These are phyloP conservation scores for Machaerirhynchus nigripectus DNA, from an alignment of 2,113 vertebrate genomes.

Conservation along the genomic window DNA sequence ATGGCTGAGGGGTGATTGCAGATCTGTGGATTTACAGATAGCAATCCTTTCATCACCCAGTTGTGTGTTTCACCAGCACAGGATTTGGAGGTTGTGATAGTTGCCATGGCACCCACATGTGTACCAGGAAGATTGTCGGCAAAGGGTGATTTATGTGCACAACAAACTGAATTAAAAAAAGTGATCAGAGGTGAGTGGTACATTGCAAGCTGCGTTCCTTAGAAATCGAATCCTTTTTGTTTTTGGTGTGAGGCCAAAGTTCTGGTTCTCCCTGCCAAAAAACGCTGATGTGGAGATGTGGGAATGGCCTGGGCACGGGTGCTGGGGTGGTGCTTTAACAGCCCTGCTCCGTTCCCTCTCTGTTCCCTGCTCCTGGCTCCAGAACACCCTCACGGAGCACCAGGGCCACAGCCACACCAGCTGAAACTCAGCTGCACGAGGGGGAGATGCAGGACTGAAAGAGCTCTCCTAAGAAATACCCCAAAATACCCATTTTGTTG, in stretches of 20 bases:
- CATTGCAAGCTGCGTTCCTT: background rate
- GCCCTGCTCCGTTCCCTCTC: background rate
- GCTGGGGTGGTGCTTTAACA: background rate
- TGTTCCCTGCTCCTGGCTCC: background rate
- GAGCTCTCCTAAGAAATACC: background rate
- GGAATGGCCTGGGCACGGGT: background rate
- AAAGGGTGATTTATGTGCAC: slow-evolving; percentile 30
- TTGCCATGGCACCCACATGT: slow-evolving; percentile 50
- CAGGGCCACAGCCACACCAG: background rate
- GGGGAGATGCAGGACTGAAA: background rate
- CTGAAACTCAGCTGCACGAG: background rate
- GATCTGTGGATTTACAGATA: slow-evolving; percentile 23
- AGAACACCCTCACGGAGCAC: background rate
- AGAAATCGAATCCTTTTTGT: background rate
- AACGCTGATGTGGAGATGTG: background rate
- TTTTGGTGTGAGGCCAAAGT: background rate
- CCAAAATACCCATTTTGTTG: background rate
- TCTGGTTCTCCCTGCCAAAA: background rate
- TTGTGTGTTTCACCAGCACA: slow-evolving; percentile 16
- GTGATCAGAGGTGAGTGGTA: background rate
- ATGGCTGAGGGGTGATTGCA: slow-evolving; percentile 5
- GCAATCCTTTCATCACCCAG: slow-evolving; percentile 17
- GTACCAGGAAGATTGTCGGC: background rate
- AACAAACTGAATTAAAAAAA: background rate
- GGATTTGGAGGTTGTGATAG: slow-evolving; percentile 28